These are phyloP conservation scores for Sprattus sprattus DNA, from an alignment of 2,113 vertebrate genomes.

Conservation along the genomic window DNA sequence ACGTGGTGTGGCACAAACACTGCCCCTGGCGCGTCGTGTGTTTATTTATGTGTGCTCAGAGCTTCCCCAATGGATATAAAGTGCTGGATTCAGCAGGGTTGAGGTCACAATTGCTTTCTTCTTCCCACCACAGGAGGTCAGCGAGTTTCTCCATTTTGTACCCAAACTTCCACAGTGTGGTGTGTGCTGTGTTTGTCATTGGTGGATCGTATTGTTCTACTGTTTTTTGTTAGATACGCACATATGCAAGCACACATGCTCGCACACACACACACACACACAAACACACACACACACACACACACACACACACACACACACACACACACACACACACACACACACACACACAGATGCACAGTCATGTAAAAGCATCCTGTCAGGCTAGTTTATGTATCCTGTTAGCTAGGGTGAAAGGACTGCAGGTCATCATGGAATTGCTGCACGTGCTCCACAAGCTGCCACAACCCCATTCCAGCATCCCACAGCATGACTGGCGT, in stretches of 20 bases:
- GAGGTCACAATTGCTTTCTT: background rate
- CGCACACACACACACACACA: background rate
- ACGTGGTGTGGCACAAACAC: background rate
- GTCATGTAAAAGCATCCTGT: background rate
- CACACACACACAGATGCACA: background rate
- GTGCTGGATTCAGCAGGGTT: background rate
- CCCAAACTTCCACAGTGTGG: background rate
- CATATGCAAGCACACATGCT: background rate
- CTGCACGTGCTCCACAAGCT: background rate
- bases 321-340: background rate
- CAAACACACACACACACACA: background rate
- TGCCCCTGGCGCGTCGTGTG: background rate
- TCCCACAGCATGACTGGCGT: background rate
- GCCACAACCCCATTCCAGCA: background rate
- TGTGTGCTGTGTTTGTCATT: background rate
- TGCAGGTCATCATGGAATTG: background rate
- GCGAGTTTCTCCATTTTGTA: background rate
- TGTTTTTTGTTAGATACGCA: background rate
- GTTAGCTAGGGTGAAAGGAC: background rate
- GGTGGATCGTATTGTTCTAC: background rate
- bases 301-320: background rate
- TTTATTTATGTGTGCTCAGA: background rate
- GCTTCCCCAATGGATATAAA: background rate
- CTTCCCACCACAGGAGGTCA: constrained; percentile 3
- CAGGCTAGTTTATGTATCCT: constrained; percentile 3